Conservation (phyloP, 2,888 invertebrate species). For the Congeria kusceri region DNA sequence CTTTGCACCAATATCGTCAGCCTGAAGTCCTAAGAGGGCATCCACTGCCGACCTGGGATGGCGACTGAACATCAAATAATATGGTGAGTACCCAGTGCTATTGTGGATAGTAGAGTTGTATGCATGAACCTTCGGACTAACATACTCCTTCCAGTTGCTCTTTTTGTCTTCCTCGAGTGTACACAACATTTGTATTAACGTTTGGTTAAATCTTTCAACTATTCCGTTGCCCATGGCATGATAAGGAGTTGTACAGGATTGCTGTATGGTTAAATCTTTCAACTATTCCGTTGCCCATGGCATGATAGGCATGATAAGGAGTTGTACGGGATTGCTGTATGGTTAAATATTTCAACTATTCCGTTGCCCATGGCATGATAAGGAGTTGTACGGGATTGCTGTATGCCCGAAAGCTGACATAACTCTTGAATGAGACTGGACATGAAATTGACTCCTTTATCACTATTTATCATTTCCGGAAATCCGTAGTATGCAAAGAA, state of each 20-base stretch:
- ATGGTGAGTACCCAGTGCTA: slow-evolving; percentile 28
- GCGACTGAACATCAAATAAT: slow-evolving; percentile 38
- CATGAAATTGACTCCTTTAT: slow-evolving; percentile 4
- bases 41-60: slow-evolving; percentile 26
- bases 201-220: no score
- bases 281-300: no score
- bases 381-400: slow-evolving; percentile 6
- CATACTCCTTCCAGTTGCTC: slow-evolving; percentile 3
- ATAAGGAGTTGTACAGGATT: no score
- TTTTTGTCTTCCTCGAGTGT: slow-evolving; percentile 11
- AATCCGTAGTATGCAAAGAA: slow-evolving; percentile 5
- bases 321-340: no score
- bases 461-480: background rate
- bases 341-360: background rate
- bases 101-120: slow-evolving; percentile 29
- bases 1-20: slow-evolving; percentile 6
- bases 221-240: no score
- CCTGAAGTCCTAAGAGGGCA: slow-evolving; percentile 18
- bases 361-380: slow-evolving; percentile 12
- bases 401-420: slow-evolving; percentile 2
- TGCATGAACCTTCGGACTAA: slow-evolving; percentile 22
- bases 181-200: slow-evolving; percentile 6
- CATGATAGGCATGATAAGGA: no score
- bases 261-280: no score
- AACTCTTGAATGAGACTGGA: slow-evolving; percentile 7